Evolutionary conservation across 2,888 invertebrate species (phyloP).

Genomic region (Trachelus troglodyta): DNA sequence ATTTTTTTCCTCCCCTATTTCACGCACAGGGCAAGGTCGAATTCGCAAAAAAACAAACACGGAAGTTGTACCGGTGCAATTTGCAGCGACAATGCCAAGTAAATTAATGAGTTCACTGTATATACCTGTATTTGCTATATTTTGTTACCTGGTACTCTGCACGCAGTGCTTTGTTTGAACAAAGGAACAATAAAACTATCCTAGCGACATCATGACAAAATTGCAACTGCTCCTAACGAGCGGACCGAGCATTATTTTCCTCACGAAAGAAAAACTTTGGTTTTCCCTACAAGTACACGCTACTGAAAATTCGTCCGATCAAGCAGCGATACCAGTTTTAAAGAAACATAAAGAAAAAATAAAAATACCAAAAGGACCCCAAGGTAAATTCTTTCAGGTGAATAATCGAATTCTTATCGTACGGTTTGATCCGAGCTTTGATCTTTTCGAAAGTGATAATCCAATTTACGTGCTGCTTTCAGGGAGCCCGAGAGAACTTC

Average conservation of each 20-base stretch:
- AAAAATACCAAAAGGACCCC: not conserved
- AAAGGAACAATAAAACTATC: not conserved
- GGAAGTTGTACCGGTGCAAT: not conserved
- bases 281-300: not conserved
- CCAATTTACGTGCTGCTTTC: conserved; percentile 41
- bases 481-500: conserved; percentile 31
- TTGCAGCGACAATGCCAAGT: not conserved
- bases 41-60: not conserved
- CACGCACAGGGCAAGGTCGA: not conserved
- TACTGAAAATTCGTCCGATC: not conserved
- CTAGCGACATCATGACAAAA: not conserved
- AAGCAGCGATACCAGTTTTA: not conserved
- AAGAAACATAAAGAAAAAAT: not conserved
- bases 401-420: not conserved
- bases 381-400: not conserved
- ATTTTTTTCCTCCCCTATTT: not conserved
- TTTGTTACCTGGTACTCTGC: not conserved
- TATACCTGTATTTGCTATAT: not conserved
- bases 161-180: not conserved
- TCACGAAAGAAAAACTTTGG: not conserved
- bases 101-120: not conserved
- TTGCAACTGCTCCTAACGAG: not conserved
- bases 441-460: conserved; percentile 32
- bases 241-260: not conserved
- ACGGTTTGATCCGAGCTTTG: not conserved